Evolutionary conservation across 2,113 vertebrate genomes (phyloP).

Genomic region (Percina caprodes): DNA sequence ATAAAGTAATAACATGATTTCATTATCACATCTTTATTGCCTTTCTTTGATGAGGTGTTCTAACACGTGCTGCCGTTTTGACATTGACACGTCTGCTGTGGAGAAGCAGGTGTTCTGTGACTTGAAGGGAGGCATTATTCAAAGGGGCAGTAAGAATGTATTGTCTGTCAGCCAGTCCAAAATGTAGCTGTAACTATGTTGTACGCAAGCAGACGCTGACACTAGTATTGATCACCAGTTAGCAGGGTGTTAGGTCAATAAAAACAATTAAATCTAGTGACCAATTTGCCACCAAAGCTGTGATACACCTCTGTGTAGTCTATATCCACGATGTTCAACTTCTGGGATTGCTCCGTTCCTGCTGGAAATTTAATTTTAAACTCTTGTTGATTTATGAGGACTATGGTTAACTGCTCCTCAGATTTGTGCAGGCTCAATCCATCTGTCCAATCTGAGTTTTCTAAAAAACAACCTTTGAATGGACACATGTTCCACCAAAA

Average conservation of each 20-base stretch:
- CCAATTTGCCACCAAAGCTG: constrained; percentile 38
- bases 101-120: constrained; percentile 57
- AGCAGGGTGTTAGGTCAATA: constrained; percentile 40
- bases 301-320: constrained; percentile 14
- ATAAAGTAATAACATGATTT: constrained; percentile 10
- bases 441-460: too few species aligned
- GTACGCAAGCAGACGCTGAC: constrained; percentile 24
- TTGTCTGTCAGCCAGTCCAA: constrained; percentile 16
- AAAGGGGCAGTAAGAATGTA: constrained; percentile 38
- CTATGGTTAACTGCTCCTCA: too few species aligned
- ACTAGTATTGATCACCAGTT: constrained; percentile 53
- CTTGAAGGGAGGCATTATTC: constrained; percentile 26
- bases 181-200: constrained; percentile 20
- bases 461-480: too few species aligned
- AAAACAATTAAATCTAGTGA: constrained; percentile 48
- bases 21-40: constrained; percentile 1
- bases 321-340: too few species aligned
- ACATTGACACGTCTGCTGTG: constrained; percentile 1
- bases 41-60: constrained; percentile 38
- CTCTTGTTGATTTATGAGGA: too few species aligned
- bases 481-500: too few species aligned
- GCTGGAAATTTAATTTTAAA: too few species aligned
- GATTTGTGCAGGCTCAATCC: too few species aligned
- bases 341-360: too few species aligned
- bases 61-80: constrained; percentile 16